A percentile compares a stretch with the other conserved stretches of the same genome.
These are phyloP conservation scores for Cyclargus thomasi DNA, from an alignment of 1,140 invertebrate genomes.

Conservation along the genomic window DNA sequence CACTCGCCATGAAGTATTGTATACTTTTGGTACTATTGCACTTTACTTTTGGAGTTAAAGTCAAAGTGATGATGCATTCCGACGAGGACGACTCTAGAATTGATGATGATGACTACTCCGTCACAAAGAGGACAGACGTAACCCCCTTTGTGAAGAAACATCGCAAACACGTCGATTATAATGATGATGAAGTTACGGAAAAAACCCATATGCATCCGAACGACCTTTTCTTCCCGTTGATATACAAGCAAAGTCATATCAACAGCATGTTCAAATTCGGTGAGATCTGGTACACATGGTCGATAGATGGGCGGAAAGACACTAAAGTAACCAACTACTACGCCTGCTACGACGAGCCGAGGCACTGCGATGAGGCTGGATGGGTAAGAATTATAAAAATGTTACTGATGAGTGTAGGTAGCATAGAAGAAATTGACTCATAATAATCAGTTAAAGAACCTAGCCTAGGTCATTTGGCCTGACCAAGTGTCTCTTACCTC, in stretches of 20 bases:
- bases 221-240: slow-evolving; percentile 58
- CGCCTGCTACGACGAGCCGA: slow-evolving; percentile 63
- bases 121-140: slow-evolving; percentile 35
- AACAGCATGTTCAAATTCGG: slow-evolving; percentile 68
- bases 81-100: slow-evolving; percentile 53
- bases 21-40: slow-evolving; percentile 28
- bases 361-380: slow-evolving; percentile 59
- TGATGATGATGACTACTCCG: slow-evolving; percentile 47
- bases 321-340: slow-evolving; percentile 57
- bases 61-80: slow-evolving; percentile 62
- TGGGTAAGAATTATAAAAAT: slow-evolving; percentile 41
- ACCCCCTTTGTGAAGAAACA: slow-evolving; percentile 50
- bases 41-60: slow-evolving; percentile 45
- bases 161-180: slow-evolving; percentile 34
- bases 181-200: slow-evolving; percentile 37
- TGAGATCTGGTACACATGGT: slow-evolving; percentile 66
- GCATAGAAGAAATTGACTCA: too few species aligned
- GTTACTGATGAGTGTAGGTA: too few species aligned
- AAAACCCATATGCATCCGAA: slow-evolving; percentile 53
- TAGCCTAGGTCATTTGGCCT: too few species aligned
- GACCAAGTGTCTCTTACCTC: too few species aligned
- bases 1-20: neutral
- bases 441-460: too few species aligned
- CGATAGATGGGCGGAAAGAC: slow-evolving; percentile 52
- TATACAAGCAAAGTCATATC: slow-evolving; percentile 56